Evolutionary conservation across 2,797 vertebrate genomes (phyloP).

Genomic region (Cynodonichthys magdalenae): DNA sequence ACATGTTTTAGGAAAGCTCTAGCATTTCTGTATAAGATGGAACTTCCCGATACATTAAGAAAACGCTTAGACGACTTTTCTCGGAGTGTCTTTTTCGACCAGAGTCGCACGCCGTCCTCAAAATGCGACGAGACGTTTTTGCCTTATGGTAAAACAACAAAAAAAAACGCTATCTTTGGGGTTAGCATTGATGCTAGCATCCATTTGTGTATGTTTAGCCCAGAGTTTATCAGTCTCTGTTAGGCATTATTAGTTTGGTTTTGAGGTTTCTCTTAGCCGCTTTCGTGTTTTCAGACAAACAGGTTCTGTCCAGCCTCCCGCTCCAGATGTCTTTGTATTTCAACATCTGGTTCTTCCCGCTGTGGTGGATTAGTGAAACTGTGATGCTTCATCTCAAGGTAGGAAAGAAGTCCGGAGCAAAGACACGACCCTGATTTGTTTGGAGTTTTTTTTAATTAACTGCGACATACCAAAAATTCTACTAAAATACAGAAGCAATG

Average conservation of each 20-base stretch:
- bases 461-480: no score
- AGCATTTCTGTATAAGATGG: constrained; percentile 58
- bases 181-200: constrained; percentile 21
- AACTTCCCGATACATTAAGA: constrained; percentile 74
- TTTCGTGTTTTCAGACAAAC: constrained; percentile 77
- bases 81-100: constrained; percentile 78
- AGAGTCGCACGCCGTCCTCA: constrained; percentile 36
- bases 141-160: constrained; percentile 60
- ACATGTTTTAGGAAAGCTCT: constrained; percentile 6
- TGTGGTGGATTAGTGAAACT: constrained; percentile 92
- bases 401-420: neutral
- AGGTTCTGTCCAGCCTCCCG: constrained; percentile 88
- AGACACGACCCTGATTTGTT: no score
- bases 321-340: constrained; percentile 97
- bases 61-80: constrained; percentile 80
- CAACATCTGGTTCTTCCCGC: constrained; percentile 93
- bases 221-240: neutral
- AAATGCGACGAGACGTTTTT: constrained; percentile 59
- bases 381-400: constrained; percentile 92
- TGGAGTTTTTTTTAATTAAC: no score
- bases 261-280: neutral
- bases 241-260: neutral
- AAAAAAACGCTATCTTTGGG: neutral
- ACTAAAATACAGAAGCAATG: no score
- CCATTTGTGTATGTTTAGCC: no score